Evolutionary conservation across 53 echinoderm and acorn worm species (phyloP), one percentile per base, ranked within the genome.

Genomic region (Arbacia lixula): DNA sequence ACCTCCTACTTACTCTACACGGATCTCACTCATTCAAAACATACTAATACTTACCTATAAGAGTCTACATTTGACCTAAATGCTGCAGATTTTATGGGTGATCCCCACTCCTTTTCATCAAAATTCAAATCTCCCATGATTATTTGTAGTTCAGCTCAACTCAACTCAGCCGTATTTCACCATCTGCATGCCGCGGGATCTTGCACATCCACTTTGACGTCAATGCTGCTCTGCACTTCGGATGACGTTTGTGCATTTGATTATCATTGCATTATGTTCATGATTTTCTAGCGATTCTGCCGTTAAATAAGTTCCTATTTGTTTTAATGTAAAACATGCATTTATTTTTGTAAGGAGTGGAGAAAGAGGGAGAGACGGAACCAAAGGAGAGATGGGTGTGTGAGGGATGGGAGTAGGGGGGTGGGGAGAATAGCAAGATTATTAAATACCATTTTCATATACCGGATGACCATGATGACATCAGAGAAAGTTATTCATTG

Each of bases 51-150:
- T n/a, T 5, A 75, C 75, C 75, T 75, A 38, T 75, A 75, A 32
- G 75, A 75, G 53, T 75, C 75, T 53, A 75, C 53, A 10, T 52
- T 33, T 35, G 75, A 53, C 20, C 54, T 30, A 32, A 75, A 53
- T n/a, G 54, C 52, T 36, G 52, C 31, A 75, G 53, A 75, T 75
- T 38, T 75, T 75, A 33, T 53, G 12, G 75, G 36, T 29, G 55
- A n/a, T 53, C 36, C 75, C 72, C 75, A 75, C 19, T 75, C 75
- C 31, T 75, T 53, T n/a, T 75, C 75, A 31, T 26, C 75, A 21
- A 54, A 75, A 33, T 75, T 53, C 1, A 36, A 26, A 19, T 75
- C 75, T 37, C 37, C 66, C 66, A 66, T 66, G 36, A 37, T 62
- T 30, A 17, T 31, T n/a, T 5, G 4, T 17, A 32, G 29, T 32